These are phyloP conservation scores for Brachionus koreanus DNA, from an alignment of 1,140 invertebrate species.

Conservation along the genomic window DNA sequence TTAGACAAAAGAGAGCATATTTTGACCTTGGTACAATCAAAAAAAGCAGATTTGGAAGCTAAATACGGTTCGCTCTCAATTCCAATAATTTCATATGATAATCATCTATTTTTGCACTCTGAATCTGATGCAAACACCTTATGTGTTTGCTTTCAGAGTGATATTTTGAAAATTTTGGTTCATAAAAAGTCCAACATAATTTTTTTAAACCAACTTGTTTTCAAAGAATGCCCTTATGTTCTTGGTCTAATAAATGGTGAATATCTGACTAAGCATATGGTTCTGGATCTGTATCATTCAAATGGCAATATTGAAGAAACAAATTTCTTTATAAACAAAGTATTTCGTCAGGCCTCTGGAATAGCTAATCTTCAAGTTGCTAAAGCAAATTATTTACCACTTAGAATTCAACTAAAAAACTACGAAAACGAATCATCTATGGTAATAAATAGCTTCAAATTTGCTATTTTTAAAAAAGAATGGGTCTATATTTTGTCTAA, in stretches of 20 bases:
- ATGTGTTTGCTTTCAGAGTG: slow-evolving; percentile 11
- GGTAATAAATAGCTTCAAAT: background rate
- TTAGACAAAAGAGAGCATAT: slow-evolving; percentile 19
- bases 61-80: background rate
- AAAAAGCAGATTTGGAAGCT: background rate
- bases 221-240: background rate
- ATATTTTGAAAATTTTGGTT: background rate
- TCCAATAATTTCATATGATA: background rate
- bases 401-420: background rate
- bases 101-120: background rate
- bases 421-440: background rate
- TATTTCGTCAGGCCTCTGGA: background rate
- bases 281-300: background rate
- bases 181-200: background rate
- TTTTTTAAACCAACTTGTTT: slow-evolving; percentile 8
- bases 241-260: background rate
- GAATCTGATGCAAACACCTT: background rate
- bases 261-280: background rate
- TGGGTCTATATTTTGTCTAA: background rate
- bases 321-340: background rate
- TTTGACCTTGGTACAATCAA: background rate
- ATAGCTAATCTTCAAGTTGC: background rate
- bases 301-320: slow-evolving; percentile 14
- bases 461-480: slow-evolving; percentile 12
- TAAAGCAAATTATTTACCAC: slow-evolving; percentile 4